phyloP scores from a whole-genome alignment of 2,113 vertebrate species.

The Connochaetes taurinus region DNA sequence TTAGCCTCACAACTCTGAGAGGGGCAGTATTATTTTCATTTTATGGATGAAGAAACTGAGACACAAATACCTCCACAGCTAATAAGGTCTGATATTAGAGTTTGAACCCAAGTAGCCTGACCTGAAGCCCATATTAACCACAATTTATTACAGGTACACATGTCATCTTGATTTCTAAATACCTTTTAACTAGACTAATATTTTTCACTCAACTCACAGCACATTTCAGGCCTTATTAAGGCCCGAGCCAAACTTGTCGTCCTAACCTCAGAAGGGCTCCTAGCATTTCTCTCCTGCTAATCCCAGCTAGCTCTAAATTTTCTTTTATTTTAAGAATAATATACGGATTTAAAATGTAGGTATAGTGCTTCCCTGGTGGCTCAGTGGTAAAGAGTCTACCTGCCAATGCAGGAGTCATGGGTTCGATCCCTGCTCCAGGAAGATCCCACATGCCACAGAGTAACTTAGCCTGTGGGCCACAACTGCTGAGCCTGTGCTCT shows the following conservation, averaged over 20 bases:
- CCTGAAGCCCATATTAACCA: background rate
- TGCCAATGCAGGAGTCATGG: background rate
- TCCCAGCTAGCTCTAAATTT: background rate
- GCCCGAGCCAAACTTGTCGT: background rate
- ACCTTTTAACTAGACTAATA: background rate
- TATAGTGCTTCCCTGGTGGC: background rate
- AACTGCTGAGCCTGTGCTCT: background rate
- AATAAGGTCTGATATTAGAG: background rate
- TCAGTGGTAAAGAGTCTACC: background rate
- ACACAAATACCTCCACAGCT: background rate
- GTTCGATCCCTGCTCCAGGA: background rate
- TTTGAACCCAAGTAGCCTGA: background rate
- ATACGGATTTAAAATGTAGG: background rate
- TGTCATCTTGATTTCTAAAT: constrained; percentile 4
- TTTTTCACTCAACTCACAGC: background rate
- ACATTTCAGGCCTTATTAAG: background rate
- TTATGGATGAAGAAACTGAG: background rate
- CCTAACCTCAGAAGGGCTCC: background rate
- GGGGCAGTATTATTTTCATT: background rate
- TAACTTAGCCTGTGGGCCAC: background rate
- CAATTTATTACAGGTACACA: background rate
- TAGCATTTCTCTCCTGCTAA: background rate
- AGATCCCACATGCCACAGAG: background rate
- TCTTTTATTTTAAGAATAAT: background rate
- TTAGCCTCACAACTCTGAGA: background rate